Percentiles rank a stretch among this genome's conserved stretches.
Evolutionary conservation across 2,797 vertebrate genomes (phyloP).

Genomic region (Novumbra hubbsi): DNA sequence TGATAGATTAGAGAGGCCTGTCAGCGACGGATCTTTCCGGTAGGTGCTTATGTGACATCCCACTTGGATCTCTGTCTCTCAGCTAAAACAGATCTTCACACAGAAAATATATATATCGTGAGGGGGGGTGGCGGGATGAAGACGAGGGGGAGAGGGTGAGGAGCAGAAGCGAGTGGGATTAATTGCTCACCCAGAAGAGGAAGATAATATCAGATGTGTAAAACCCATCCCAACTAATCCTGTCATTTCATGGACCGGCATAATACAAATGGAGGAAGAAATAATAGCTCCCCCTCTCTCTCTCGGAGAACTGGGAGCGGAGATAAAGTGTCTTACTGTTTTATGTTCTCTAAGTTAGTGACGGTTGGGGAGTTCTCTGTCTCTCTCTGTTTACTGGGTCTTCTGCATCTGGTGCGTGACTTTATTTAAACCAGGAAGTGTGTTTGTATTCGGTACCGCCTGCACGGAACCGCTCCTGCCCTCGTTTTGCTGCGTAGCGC

Average conservation of each 20-base stretch:
- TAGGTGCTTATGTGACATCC: slow-evolving; percentile 49
- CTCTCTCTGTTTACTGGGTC: slow-evolving; percentile 32
- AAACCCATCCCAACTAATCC: slow-evolving; percentile 73
- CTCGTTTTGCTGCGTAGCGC: not conserved
- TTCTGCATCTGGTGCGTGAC: slow-evolving; percentile 10
- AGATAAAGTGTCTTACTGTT: slow-evolving; percentile 59
- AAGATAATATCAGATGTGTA: slow-evolving; percentile 75
- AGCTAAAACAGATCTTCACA: slow-evolving; percentile 39
- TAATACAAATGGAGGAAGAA: slow-evolving; percentile 62
- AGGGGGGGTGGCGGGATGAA: slow-evolving; percentile 36
- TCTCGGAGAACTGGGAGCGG: slow-evolving; percentile 55
- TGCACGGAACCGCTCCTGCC: not conserved
- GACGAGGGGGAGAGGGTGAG: slow-evolving; percentile 41
- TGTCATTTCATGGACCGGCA: slow-evolving; percentile 69
- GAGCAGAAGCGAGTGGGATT: slow-evolving; percentile 65
- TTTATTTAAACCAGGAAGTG: not conserved
- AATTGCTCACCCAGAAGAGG: slow-evolving; percentile 72
- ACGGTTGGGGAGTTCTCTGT: slow-evolving; percentile 36
- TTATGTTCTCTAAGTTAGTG: slow-evolving; percentile 42
- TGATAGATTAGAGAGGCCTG: slow-evolving; percentile 37
- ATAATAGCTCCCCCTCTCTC: slow-evolving; percentile 34
- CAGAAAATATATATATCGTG: slow-evolving; percentile 35
- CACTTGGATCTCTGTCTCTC: slow-evolving; percentile 52
- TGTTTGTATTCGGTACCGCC: not conserved
- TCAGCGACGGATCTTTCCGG: slow-evolving; percentile 29